Evolutionary conservation across 1,140 invertebrate species (phyloP).

Genomic region (Aphis gossypii): DNA sequence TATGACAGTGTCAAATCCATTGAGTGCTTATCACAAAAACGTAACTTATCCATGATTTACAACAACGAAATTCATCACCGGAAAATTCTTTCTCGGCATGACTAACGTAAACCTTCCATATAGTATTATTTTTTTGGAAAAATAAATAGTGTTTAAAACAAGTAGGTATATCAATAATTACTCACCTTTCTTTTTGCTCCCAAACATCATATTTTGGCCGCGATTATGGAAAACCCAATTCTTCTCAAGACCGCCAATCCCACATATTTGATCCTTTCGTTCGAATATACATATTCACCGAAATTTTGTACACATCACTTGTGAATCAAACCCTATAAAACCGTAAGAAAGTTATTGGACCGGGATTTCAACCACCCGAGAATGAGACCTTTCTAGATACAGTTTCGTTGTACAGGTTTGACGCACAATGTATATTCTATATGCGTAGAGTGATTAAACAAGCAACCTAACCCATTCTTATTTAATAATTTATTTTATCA

Average conservation of each 20-base stretch:
- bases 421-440: not conserved
- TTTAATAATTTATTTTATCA: not conserved
- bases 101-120: not conserved
- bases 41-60: not conserved
- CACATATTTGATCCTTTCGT: constrained; percentile 19
- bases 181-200: constrained; percentile 56
- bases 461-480: not conserved
- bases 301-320: not conserved
- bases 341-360: constrained; percentile 1
- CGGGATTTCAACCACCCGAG: not conserved
- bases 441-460: not conserved
- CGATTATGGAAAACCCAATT: not conserved
- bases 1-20: not conserved
- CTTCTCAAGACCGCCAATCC: constrained; percentile 45
- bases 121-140: not conserved
- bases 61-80: not conserved
- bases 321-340: not conserved
- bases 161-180: not conserved
- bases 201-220: constrained; percentile 54
- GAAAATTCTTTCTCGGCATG: not conserved
- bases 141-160: not conserved
- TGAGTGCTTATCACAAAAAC: not conserved
- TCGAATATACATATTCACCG: constrained; percentile 44
- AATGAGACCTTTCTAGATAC: not conserved
- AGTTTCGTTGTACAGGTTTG: not conserved